These are phyloP conservation scores for Alouatta palliata DNA, from an alignment of 2,113 vertebrate genomes.

Conservation along the genomic window DNA sequence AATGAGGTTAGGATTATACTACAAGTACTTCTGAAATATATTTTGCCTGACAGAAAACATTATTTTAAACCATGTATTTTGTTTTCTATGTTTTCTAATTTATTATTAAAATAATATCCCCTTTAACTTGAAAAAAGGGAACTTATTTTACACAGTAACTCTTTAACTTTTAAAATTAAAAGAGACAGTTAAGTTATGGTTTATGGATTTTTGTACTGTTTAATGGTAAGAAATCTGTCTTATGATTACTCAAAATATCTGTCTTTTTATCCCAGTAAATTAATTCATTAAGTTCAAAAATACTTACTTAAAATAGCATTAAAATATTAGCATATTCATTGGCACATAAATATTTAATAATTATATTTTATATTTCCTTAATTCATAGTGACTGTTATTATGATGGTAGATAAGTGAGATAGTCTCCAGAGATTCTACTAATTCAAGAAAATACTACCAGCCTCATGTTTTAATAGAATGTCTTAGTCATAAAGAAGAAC, in stretches of 20 bases:
- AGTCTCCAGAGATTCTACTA: conserved; percentile 58
- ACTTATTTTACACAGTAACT: conserved; percentile 26
- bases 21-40: neutral
- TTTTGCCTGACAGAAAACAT: neutral
- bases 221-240: conserved; percentile 67
- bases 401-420: conserved; percentile 45
- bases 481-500: conserved; percentile 29
- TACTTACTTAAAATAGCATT: conserved; percentile 67
- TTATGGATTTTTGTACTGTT: conserved; percentile 56
- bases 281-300: conserved; percentile 76
- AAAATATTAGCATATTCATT: conserved; percentile 64
- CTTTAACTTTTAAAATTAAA: conserved; percentile 44
- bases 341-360: conserved; percentile 75
- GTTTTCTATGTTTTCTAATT: neutral
- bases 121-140: conserved; percentile 37
- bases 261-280: conserved; percentile 69
- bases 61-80: conserved; percentile 18
- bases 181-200: conserved; percentile 46
- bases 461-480: conserved; percentile 41
- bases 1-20: neutral
- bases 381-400: conserved; percentile 56
- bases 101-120: conserved; percentile 12
- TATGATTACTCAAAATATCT: conserved; percentile 69
- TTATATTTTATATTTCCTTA: conserved; percentile 73
- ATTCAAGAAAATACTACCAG: conserved; percentile 34